These are phyloP conservation scores for Rhinolophus sinicus DNA, from an alignment of 2,113 vertebrate species.

Conservation along the genomic window DNA sequence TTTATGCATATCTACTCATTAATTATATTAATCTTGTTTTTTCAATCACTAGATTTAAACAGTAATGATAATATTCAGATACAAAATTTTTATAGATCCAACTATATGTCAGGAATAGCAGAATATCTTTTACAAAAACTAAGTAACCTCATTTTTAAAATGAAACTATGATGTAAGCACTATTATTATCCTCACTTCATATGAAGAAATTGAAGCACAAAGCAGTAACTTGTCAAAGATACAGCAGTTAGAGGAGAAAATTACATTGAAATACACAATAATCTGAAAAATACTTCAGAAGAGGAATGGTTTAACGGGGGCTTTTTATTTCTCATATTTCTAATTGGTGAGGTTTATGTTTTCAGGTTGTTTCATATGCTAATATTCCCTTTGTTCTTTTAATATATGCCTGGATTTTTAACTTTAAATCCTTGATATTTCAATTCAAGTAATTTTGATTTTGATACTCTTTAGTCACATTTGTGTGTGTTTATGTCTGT, in stretches of 20 bases:
- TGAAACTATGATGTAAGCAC: background rate
- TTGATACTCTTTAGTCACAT: background rate
- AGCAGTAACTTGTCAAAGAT: background rate
- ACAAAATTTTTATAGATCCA: background rate
- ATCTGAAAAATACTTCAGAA: background rate
- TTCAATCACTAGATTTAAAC: background rate
- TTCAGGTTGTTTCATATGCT: background rate
- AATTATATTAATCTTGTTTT: background rate
- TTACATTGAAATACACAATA: background rate
- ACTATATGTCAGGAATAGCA: background rate
- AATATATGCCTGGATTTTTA: background rate
- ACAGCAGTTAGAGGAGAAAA: background rate
- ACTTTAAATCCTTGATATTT: background rate
- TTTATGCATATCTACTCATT: background rate
- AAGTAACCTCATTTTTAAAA: background rate
- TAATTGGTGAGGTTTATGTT: background rate
- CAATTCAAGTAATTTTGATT: background rate
- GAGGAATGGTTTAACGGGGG: background rate
- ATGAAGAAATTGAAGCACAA: background rate
- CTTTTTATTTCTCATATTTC: background rate
- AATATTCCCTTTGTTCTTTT: background rate
- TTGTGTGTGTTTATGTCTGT: background rate
- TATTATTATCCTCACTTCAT: background rate
- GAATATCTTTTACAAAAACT: background rate
- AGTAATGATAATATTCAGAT: background rate